Conservation (phyloP, 2,113 vertebrate genomes). For the Formicarius rufipectus region DNA sequence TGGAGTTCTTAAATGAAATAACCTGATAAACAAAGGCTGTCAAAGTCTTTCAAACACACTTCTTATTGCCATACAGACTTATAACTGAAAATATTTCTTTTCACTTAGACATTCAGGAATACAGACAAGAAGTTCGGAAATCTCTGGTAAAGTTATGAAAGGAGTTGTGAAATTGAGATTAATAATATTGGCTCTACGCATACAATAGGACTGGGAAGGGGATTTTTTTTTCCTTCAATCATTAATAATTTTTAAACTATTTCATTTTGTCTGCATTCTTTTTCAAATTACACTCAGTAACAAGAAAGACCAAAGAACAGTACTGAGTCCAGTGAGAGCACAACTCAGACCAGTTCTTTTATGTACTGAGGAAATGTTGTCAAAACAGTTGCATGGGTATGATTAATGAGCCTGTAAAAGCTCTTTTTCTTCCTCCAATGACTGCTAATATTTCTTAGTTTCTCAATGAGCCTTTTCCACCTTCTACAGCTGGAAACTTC, state of each 20-base stretch:
- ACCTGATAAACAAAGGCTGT: background rate
- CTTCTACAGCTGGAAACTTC: background rate
- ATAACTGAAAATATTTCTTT: background rate
- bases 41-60: background rate
- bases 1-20: background rate
- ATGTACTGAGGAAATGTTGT: background rate
- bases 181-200: background rate
- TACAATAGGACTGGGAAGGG: background rate
- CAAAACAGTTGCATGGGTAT: background rate
- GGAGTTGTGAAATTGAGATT: background rate
- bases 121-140: background rate
- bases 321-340: background rate
- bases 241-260: background rate
- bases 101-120: background rate
- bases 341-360: background rate
- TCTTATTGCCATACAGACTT: background rate
- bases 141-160: background rate
- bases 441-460: background rate
- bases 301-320: background rate
- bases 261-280: background rate
- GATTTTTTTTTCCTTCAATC: background rate
- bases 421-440: background rate
- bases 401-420: background rate
- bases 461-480: background rate
- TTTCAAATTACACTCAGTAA: background rate